Percentiles rank a stretch among this genome's conserved stretches.
These are phyloP conservation scores for Pyrocoelia pectoralis DNA, from an alignment of 2,888 invertebrate genomes.

Conservation along the genomic window DNA sequence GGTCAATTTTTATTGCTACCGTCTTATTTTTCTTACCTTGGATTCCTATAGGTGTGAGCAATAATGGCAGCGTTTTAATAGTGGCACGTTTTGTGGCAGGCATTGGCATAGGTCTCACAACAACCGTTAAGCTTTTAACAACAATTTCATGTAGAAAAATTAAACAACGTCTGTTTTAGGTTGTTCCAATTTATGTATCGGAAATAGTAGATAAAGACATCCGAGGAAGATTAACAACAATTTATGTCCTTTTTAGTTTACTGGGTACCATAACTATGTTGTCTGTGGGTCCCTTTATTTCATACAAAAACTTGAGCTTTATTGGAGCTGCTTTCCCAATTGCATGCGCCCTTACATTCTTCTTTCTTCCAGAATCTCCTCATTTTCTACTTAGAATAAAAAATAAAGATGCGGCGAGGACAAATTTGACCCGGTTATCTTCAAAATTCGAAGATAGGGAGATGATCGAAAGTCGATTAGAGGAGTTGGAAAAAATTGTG, in stretches of 20 bases:
- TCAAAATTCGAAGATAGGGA: slow-evolving; percentile 53
- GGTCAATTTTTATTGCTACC: background rate
- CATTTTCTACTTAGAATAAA: slow-evolving; percentile 59
- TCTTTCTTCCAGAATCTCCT: slow-evolving; percentile 61
- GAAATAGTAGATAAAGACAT: slow-evolving; percentile 61
- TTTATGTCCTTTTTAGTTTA: slow-evolving; percentile 53
- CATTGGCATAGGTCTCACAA: background rate
- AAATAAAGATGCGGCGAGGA: slow-evolving; percentile 49
- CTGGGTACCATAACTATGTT: slow-evolving; percentile 56
- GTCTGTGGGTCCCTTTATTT: slow-evolving; percentile 55
- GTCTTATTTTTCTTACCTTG: background rate
- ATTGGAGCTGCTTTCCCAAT: slow-evolving; percentile 52
- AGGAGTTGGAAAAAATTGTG: slow-evolving; percentile 54
- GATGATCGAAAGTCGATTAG: slow-evolving; percentile 55
- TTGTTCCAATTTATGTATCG: slow-evolving; percentile 56
- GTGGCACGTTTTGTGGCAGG: background rate
- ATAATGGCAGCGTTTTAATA: background rate
- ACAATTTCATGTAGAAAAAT: no score
- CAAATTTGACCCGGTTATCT: slow-evolving; percentile 47
- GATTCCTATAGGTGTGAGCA: background rate
- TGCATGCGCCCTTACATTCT: slow-evolving; percentile 54
- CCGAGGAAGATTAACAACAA: slow-evolving; percentile 56
- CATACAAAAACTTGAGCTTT: slow-evolving; percentile 53
- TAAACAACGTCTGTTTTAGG: slow-evolving; percentile 46
- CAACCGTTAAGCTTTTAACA: background rate